Base-by-base conservation (phyloP, 2,797 vertebrate species). In the Spondyliosoma cantharus region DNA sequence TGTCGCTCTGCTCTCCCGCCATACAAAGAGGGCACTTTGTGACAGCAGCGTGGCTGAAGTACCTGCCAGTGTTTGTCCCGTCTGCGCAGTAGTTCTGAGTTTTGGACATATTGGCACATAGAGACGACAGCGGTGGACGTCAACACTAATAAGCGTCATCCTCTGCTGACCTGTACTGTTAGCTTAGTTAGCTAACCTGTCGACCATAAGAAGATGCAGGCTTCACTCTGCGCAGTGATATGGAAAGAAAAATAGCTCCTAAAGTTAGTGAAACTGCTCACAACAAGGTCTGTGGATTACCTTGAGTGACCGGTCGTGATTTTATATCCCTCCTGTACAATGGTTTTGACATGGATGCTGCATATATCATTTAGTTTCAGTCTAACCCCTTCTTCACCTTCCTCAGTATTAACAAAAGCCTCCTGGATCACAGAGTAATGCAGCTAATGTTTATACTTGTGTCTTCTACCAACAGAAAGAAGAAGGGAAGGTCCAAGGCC, bases 401-500 rank as follows among this genome's bases (percentile, higher is more conserved):
- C 50, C 22, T 62, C 42, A 11, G 24, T 50, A 19, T 69, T 53
- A 20, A 17, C 15, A 2, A 64, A 67, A 29, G 3, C 24, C 25
- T 20, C 6, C 3, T 54, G n/a, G 22, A 25, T 43, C 24, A 45
- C 12, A 32, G 16, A 25, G 14, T 22, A 1, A 22, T 45, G 27
- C n/a, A 9, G 42, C 15, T 56, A 29, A 16, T 59, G 54, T 59
- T 71, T 3, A 32, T 43, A 5, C 42, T 20, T 1, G 3, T n/a
- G 4, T 74, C 20, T 37, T 80, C 43, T 53, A 8, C 57, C 85
- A 84, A 93, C 95, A 99, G 98, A 99, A 97, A 94, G 98, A 99
- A 97, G 98, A 99, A 94, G 97, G 97, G 72, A 97, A 97, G 92
- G 93, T 99, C 89, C 96, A 99, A 90, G 97, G 97, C 46, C 98